phyloP scores from a whole-genome alignment of 2,113 vertebrate species.

The Heteronetta atricapilla region DNA sequence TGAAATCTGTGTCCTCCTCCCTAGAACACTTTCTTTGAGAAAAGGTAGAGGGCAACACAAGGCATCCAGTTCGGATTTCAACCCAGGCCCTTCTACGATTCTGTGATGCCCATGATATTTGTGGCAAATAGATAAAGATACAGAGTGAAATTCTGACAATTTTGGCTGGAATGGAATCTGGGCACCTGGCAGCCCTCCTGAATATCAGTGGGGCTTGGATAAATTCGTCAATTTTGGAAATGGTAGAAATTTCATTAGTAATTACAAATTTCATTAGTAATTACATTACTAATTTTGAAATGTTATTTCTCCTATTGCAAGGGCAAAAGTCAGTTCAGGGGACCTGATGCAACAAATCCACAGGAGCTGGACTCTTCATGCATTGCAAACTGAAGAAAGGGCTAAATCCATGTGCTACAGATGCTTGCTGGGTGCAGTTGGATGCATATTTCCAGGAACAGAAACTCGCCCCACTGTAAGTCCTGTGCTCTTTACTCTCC shows the following conservation, averaged over 20 bases:
- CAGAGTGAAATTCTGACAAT: not conserved
- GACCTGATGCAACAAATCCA: not conserved
- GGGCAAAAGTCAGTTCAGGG: fast-evolving
- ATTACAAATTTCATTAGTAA: too few species aligned
- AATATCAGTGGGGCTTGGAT: not conserved
- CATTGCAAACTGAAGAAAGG: not conserved
- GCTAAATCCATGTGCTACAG: not conserved
- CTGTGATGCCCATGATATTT: not conserved
- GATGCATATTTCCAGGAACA: not conserved
- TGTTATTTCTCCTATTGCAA: not conserved
- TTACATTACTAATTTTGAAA: not conserved
- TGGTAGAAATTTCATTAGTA: too few species aligned
- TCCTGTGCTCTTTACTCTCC: not conserved
- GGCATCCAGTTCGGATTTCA: not conserved
- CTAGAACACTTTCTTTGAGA: not conserved
- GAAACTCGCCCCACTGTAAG: not conserved
- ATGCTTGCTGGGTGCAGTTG: not conserved
- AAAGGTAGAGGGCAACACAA: not conserved
- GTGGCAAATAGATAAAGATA: not conserved
- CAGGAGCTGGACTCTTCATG: not conserved
- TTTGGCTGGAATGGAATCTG: not conserved
- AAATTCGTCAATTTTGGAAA: not conserved
- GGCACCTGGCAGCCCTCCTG: not conserved
- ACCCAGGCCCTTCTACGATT: too few species aligned
- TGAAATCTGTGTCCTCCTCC: not conserved